Evolutionary conservation across 2,113 vertebrate species (phyloP), one percentile per base, ranked within the genome.

Genomic region (Rhineura floridana): DNA sequence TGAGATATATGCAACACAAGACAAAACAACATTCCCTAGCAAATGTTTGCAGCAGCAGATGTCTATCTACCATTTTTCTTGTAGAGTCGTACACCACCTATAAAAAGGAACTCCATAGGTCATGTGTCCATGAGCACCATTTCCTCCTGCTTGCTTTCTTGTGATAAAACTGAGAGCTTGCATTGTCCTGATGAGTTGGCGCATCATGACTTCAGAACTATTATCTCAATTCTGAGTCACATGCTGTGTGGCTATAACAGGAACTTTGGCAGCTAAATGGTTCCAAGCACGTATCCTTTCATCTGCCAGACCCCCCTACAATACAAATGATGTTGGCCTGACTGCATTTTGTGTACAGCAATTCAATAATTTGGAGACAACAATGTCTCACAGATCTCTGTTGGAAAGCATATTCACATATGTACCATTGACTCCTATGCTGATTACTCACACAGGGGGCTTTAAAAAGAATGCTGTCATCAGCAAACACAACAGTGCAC

Each of bases 291-390:
- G 81, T 96, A 91, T 94, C 93, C 91, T 90, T 83, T 95, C 48
- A 81, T 92, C 86, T 91, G 48, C 85, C 93, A 94, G 87, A 78
- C 81, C 73, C 89, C 44, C 93, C 33, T 90, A 88, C 91, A 93
- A 92, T 67, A 92, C 89, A 96, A 94, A 95, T 69, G 69, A 93
- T 93, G 89, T 91, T 94, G 92, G 91, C 91, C 93, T 88, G 91
- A 91, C 91, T 88, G 83, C 93, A 88, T 93, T 95, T 94, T 94
- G 94, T 95, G 83, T 93, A 94, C 94, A 93, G 93, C 95, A 95
- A 95, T 94, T 97, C 93, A 93, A 94, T 95, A 96, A 96, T 96
- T 96, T 95, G 93, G 93, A 95, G 94, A 95, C 88, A 92, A 94
- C 33, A 19, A 95, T 94, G 93, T 92, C 94, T 96, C 95, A 95